phyloP scores from a whole-genome alignment of 2,888 invertebrate genomes.

The Dryomyza anilis region DNA sequence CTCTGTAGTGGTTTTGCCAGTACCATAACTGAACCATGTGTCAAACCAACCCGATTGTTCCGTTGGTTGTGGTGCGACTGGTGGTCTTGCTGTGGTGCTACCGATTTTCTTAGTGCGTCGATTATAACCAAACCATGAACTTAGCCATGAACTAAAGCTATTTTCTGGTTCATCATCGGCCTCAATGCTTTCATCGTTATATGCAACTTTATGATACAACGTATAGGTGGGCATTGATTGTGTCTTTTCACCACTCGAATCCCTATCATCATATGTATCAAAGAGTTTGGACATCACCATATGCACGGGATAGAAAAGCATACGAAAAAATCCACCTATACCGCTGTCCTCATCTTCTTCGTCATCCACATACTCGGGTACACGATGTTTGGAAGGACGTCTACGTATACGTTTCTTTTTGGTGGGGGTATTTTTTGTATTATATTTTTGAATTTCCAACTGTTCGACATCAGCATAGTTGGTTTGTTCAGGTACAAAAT shows the following conservation, averaged over 20 bases:
- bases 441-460: too few relatives aligned
- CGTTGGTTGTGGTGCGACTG: constrained; percentile 31
- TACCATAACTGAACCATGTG: constrained; percentile 53
- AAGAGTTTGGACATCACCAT: constrained; percentile 50
- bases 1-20: constrained; percentile 39
- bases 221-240: constrained; percentile 49
- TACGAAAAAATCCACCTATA: constrained; percentile 50
- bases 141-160: constrained; percentile 49
- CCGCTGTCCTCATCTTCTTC: constrained; percentile 40
- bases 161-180: constrained; percentile 35
- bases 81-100: constrained; percentile 40
- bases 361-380: constrained; percentile 41
- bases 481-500: constrained; percentile 18
- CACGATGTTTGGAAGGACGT: constrained; percentile 36
- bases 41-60: constrained; percentile 52
- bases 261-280: constrained; percentile 42
- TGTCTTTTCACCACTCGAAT: constrained; percentile 28
- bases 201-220: constrained; percentile 46
- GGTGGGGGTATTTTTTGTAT: background rate
- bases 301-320: constrained; percentile 55
- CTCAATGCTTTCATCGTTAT: constrained; percentile 28
- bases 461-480: constrained; percentile 11
- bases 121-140: constrained; percentile 51
- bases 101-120: constrained; percentile 47
- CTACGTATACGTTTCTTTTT: constrained; percentile 46